Percentiles rank a stretch among this genome's conserved stretches.
Evolutionary conservation across 1,140 invertebrate genomes (phyloP).

Genomic region (Colletes latitarsis): DNA sequence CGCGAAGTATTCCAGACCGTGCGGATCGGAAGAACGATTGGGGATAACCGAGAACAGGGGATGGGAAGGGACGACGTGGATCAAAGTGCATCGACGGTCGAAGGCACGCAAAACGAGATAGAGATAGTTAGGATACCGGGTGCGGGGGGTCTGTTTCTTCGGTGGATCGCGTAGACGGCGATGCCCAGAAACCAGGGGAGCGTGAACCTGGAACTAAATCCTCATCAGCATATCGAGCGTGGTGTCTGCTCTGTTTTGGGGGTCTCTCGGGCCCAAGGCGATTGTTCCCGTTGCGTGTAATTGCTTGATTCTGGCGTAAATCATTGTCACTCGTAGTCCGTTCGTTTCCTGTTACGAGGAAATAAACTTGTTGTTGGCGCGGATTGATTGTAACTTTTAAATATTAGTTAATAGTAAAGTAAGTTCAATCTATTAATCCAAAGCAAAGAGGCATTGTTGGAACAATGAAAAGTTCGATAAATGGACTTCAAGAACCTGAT

Average conservation of each 20-base stretch:
- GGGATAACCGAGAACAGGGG: conserved; percentile 6
- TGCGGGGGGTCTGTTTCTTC: not conserved
- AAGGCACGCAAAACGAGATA: not conserved
- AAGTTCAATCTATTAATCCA: too few species aligned
- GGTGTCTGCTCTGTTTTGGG: not conserved
- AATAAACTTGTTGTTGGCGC: too few species aligned
- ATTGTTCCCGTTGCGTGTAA: not conserved
- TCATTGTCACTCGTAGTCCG: conserved; percentile 6
- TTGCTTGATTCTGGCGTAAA: not conserved
- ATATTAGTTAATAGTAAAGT: too few species aligned
- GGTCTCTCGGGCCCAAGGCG: not conserved
- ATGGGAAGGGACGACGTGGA: not conserved
- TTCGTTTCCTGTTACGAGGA: not conserved
- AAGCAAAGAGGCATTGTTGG: too few species aligned
- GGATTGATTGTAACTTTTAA: too few species aligned
- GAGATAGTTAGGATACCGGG: not conserved
- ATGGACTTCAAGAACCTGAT: too few species aligned
- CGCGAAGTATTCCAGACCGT: conserved; percentile 10
- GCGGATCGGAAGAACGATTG: conserved; percentile 1
- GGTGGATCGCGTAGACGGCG: conserved; percentile 15
- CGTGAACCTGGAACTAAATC: conserved; percentile 67
- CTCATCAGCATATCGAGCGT: conserved; percentile 67
- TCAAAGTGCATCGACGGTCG: conserved; percentile 27
- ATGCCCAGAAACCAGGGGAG: conserved; percentile 12
- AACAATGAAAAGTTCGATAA: too few species aligned